Evolutionary conservation across 2,888 invertebrate species (phyloP).

Genomic region (Rotaria socialis): DNA sequence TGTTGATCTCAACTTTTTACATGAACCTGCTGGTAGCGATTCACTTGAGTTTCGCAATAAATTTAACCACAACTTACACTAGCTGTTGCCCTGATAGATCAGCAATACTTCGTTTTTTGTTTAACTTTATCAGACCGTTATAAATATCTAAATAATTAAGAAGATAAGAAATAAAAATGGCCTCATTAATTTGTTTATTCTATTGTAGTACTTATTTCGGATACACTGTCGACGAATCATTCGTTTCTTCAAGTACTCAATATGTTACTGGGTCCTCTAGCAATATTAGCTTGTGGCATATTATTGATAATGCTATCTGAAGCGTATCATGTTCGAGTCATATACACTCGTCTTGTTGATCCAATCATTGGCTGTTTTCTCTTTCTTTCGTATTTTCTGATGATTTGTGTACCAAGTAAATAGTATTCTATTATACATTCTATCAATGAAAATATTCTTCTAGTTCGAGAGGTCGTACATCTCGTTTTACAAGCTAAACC

Average conservation of each 20-base stretch:
- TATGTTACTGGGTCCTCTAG: slow-evolving; percentile 30
- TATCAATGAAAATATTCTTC: background rate
- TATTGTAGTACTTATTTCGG: background rate
- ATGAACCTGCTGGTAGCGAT: no score
- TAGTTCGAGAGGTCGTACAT: background rate
- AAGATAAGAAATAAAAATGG: no score
- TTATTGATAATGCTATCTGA: background rate
- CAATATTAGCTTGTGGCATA: background rate
- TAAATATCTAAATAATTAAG: no score
- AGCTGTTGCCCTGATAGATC: no score
- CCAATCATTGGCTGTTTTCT: background rate
- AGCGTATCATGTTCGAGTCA: background rate
- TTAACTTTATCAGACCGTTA: no score
- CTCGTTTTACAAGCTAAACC: slow-evolving; percentile 31
- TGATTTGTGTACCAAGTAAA: background rate
- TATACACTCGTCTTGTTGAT: background rate
- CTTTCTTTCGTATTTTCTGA: background rate
- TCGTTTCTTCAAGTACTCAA: slow-evolving; percentile 6
- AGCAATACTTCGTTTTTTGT: no score
- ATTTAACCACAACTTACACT: no score
- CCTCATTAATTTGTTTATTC: background rate
- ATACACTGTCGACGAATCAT: background rate
- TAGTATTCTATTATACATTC: background rate
- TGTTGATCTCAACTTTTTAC: no score
- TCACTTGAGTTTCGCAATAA: no score